Evolutionary conservation across 2,797 vertebrate genomes (phyloP).

Genomic region (Hozukius guyotensis): DNA sequence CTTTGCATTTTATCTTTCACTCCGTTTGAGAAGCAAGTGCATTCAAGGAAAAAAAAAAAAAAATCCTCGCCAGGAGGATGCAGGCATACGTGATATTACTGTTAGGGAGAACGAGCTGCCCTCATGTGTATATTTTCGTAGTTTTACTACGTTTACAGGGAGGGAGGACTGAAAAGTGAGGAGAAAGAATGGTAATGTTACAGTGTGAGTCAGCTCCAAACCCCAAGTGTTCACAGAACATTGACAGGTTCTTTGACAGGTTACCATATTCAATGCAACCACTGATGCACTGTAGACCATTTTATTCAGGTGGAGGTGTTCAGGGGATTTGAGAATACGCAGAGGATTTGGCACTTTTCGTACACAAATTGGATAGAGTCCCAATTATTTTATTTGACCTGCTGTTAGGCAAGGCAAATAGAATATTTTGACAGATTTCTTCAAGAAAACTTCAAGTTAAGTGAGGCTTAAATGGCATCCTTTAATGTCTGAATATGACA

Average conservation of each 20-base stretch:
- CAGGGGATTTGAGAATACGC: constrained; percentile 30
- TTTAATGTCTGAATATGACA: constrained; percentile 37
- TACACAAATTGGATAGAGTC: constrained; percentile 47
- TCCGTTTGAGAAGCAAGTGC: not conserved
- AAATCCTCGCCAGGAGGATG: not conserved
- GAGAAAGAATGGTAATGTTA: not conserved
- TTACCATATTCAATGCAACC: constrained; percentile 26
- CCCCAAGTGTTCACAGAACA: constrained; percentile 27
- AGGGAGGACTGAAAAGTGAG: not conserved
- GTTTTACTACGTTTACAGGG: constrained; percentile 6
- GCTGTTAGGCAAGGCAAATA: constrained; percentile 15
- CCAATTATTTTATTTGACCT: constrained; percentile 59
- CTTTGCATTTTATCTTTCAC: not conserved
- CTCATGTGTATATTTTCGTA: constrained; percentile 33
- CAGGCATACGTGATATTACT: constrained; percentile 3
- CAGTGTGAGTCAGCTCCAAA: constrained; percentile 32
- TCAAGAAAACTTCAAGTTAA: constrained; percentile 11
- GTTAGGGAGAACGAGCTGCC: constrained; percentile 2
- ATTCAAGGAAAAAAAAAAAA: not conserved
- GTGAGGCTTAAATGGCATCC: constrained; percentile 25
- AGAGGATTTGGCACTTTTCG: constrained; percentile 45
- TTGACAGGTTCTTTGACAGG: constrained; percentile 67
- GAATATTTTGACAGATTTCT: constrained; percentile 32
- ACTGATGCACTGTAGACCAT: constrained; percentile 20
- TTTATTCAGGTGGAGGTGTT: constrained; percentile 58